Base-by-base conservation (phyloP, 2,888 invertebrate species). In the Matsumyia berberina region DNA sequence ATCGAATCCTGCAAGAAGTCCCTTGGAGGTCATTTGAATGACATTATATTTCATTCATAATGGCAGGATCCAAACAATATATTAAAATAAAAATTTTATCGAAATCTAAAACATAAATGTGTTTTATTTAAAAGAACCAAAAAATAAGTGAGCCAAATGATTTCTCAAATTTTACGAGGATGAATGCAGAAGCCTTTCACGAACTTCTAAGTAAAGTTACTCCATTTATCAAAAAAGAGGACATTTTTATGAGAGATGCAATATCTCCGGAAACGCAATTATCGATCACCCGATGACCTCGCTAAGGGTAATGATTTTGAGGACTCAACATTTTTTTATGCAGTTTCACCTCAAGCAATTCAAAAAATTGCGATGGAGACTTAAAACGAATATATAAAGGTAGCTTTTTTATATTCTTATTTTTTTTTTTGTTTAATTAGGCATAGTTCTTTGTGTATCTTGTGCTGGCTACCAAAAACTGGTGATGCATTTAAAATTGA, bases 251-350 rank as follows among this genome's bases (percentile, higher is more conserved):
- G 49, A 51, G 49, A 51, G 49, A 51, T 51, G 49, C 29, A 51
- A 51, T 51, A 57, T 37, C 24, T 57, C n/a, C 37, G 39, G 57
- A 57, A 37, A 57, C 57, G 37, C 57, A 37, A 39, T 37, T 57
- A 19, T 57, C 57, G 57, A 57, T 57, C 24, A 57, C 57, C 5
- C n/a, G 19, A 39, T 39, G 57, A 57, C 37, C 57, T 57, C 57
- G 57, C 37, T 57, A 57, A 57, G n/a, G 57, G 37, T 57, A 39
- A 57, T 57, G 57, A 57, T 37, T 39, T 57, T 57, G 39, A 57
- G 57, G 57, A 57, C n/a, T 4, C 39, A 39, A 11, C 8, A 39
- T 39, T 57, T 57, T 17, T 57, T 17, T 37, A 57, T 37, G 57
- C 57, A 5, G 57, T 37, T 57, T 57, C 37, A 5, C 57, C 37